Evolutionary conservation across 2,888 invertebrate species (phyloP), one percentile per base, ranked within the genome.

Genomic region (Bugula neritina): DNA sequence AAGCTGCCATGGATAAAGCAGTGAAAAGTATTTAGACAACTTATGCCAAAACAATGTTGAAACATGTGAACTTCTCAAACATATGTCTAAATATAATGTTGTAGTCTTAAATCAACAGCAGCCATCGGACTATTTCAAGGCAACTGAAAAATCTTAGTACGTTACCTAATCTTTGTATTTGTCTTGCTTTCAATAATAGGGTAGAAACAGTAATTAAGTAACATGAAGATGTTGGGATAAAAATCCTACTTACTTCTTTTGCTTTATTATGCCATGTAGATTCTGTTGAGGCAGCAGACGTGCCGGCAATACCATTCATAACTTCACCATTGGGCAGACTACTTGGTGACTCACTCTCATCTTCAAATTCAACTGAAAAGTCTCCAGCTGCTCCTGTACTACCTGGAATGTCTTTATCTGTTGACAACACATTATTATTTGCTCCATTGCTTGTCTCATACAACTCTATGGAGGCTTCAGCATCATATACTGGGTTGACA

Each of bases 401-500:
- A 55, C 55, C 23, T 17, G 25, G 13, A n/a, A n/a, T n/a, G 5
- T 55, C 3, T 5, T 13, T 63, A 2, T 63, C 34, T 13, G 29
- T 31, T 10, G 3, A 5, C 17, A 17, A 17, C 17, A 43, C 34
- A 31, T 63, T 63, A 27, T 63, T 63, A 27, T 63, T 63, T 10
- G 63, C 63, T 31, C 63, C 63, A 31, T 2, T 25, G 31, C 25
- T 23, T n/a, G 5, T 57, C 5, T 21, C 27, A 2, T 63, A 5
- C 21, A 17, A 2, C 27, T 63, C 63, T 25, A 13, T 27, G 2
- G 63, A 31, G 2, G 27, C 27, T 13, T 63, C 63, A 25, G 27
- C 63, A 31, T 63, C 63, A 34, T 63, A 63, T 13, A 63, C 63
- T 13, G 63, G 63, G n/a, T 63, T 63, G 5, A 63, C 34, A 17